Percentiles rank a stretch among this genome's conserved stretches.
Conservation (phyloP, 2,113 vertebrate genomes). For the Phalacrocorax carbo region DNA sequence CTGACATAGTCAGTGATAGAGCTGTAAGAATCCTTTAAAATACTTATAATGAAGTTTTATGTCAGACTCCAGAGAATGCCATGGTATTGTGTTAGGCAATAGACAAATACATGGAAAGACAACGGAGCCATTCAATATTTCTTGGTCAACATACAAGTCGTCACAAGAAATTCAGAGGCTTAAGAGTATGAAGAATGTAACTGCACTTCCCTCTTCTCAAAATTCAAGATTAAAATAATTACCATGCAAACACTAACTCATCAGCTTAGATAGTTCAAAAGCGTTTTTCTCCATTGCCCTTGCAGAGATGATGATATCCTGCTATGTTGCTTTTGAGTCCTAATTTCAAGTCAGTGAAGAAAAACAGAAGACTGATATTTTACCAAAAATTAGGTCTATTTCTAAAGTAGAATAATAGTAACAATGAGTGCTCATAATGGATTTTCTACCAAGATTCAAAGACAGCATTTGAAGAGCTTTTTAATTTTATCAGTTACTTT, state of each 20-base stretch:
- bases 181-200: neutral
- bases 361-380: slow-evolving; percentile 9
- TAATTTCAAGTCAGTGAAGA: slow-evolving; percentile 38
- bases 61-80: neutral
- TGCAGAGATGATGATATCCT: slow-evolving; percentile 17
- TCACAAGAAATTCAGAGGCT: slow-evolving; percentile 8
- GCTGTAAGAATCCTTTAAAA: neutral
- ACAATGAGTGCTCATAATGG: neutral
- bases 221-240: slow-evolving; percentile 54
- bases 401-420: neutral
- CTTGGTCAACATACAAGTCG: neutral
- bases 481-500: neutral
- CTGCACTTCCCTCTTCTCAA: neutral
- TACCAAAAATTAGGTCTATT: neutral
- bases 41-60: neutral
- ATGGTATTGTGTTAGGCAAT: neutral
- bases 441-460: slow-evolving; percentile 27
- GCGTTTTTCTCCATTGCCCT: neutral
- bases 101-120: neutral
- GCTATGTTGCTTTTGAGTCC: slow-evolving; percentile 11
- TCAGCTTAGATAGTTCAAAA: neutral
- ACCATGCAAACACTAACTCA: slow-evolving; percentile 46
- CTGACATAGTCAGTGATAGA: neutral
- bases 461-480: slow-evolving; percentile 16
- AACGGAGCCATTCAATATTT: neutral